These are phyloP conservation scores for Drosophila colorata DNA, from an alignment of 2,888 invertebrate genomes.

Conservation along the genomic window DNA sequence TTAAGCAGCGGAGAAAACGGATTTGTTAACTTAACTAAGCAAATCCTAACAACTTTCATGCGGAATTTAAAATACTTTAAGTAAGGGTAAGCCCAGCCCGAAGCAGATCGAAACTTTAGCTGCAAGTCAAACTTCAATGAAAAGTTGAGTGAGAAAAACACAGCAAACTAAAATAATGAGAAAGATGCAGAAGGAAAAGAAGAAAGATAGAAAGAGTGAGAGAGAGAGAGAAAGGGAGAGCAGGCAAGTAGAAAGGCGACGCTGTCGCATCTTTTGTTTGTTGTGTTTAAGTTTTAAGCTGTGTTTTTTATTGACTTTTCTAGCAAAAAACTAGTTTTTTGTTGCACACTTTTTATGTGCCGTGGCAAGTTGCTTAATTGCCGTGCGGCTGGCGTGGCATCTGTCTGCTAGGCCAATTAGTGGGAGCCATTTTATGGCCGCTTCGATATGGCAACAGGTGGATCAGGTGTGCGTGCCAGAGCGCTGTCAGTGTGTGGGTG, in stretches of 20 bases:
- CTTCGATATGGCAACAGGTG: slow-evolving; percentile 62
- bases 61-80: slow-evolving; percentile 37
- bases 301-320: slow-evolving; percentile 61
- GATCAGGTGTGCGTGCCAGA: slow-evolving; percentile 20
- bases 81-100: slow-evolving; percentile 29
- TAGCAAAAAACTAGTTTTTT: slow-evolving; percentile 43
- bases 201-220: not conserved
- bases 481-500: slow-evolving; percentile 6
- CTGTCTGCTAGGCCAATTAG: slow-evolving; percentile 54
- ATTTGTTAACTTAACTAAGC: slow-evolving; percentile 3
- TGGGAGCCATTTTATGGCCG: slow-evolving; percentile 38
- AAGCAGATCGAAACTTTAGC: slow-evolving; percentile 47
- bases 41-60: slow-evolving; percentile 22
- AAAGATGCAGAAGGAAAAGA: not conserved
- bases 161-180: slow-evolving; percentile 39
- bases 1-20: not conserved
- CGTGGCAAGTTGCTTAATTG: slow-evolving; percentile 42
- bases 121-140: slow-evolving; percentile 71
- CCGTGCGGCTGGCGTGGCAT: slow-evolving; percentile 23
- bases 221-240: slow-evolving; percentile 8
- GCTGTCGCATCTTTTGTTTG: slow-evolving; percentile 43
- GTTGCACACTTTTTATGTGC: slow-evolving; percentile 56
- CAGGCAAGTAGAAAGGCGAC: slow-evolving; percentile 12
- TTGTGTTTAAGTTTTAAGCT: slow-evolving; percentile 70
- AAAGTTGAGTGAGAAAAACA: slow-evolving; percentile 69